Conservation (phyloP, 2,113 vertebrate species). For the Myrmecobius fasciatus region DNA sequence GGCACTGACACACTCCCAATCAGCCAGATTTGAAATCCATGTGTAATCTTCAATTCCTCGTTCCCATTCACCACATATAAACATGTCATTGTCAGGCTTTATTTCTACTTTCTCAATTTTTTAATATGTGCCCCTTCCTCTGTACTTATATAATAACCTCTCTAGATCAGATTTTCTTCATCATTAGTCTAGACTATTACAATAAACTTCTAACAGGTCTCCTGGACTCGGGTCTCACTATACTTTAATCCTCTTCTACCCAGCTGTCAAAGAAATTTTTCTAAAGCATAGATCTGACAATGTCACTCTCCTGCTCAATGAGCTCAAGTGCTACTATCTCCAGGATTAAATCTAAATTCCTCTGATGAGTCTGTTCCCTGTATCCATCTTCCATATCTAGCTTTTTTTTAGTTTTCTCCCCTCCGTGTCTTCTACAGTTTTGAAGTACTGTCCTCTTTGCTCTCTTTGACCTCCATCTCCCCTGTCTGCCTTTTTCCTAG, state of each 20-base stretch:
- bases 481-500: no score
- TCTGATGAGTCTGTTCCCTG: not conserved
- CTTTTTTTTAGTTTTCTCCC: not conserved
- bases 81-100: not conserved
- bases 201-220: not conserved
- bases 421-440: no score
- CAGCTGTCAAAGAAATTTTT: not conserved
- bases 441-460: no score
- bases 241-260: not conserved
- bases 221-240: not conserved
- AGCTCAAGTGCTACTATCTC: not conserved
- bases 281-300: not conserved
- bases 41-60: not conserved
- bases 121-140: not conserved
- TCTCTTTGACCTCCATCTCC: no score
- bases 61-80: not conserved
- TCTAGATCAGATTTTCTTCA: not conserved
- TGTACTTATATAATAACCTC: not conserved
- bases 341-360: no score
- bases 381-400: not conserved
- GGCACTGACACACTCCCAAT: not conserved
- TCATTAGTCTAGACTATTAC: not conserved
- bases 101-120: not conserved
- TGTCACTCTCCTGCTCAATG: not conserved
- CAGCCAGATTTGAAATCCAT: not conserved